Percentiles rank a stretch among this genome's conserved stretches.
Conservation (phyloP, 2,888 invertebrate species). For the Caenorhabditis japonica region DNA sequence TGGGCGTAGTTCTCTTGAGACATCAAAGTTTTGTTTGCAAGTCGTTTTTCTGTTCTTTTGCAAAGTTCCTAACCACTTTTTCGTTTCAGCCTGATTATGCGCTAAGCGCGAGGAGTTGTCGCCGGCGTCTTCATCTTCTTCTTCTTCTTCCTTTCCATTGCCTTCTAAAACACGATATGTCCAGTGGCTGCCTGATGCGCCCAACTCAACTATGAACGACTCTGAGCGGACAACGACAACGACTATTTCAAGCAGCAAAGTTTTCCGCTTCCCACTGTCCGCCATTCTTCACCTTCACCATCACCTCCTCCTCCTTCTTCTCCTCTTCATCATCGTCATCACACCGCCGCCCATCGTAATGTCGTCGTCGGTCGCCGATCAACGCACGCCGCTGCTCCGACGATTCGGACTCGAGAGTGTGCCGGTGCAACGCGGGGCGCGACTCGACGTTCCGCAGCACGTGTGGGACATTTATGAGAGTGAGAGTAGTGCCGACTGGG, state of each 20-base stretch:
- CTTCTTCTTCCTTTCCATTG: conserved; percentile 15
- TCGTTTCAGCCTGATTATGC: conserved; percentile 52
- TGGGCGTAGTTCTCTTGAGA: conserved; percentile 22
- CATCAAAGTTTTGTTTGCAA: not conserved
- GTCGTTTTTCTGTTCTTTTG: no score
- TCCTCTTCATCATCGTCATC: no score
- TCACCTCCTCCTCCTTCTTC: conserved; percentile 39
- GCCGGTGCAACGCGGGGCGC: conserved; percentile 45
- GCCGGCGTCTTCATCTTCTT: conserved; percentile 24
- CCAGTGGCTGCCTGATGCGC: conserved; percentile 54
- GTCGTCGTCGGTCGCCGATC: conserved; percentile 1
- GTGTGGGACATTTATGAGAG: conserved; percentile 70
- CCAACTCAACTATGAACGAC: conserved; percentile 57
- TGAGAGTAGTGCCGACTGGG: conserved; percentile 62
- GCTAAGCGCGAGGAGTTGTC: conserved; percentile 46
- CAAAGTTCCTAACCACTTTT: not conserved
- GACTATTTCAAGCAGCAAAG: conserved; percentile 52
- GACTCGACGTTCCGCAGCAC: conserved; percentile 65
- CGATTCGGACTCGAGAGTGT: conserved; percentile 57
- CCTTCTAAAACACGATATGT: conserved; percentile 34
- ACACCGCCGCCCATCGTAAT: conserved; percentile 29
- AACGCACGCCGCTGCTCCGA: conserved; percentile 29
- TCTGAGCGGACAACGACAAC: conserved; percentile 53
- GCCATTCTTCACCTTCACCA: conserved; percentile 43
- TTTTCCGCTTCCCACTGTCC: conserved; percentile 46